Conservation (phyloP, 92 coral and sea anemone genomes). For the Galaxea fascicularis region DNA sequence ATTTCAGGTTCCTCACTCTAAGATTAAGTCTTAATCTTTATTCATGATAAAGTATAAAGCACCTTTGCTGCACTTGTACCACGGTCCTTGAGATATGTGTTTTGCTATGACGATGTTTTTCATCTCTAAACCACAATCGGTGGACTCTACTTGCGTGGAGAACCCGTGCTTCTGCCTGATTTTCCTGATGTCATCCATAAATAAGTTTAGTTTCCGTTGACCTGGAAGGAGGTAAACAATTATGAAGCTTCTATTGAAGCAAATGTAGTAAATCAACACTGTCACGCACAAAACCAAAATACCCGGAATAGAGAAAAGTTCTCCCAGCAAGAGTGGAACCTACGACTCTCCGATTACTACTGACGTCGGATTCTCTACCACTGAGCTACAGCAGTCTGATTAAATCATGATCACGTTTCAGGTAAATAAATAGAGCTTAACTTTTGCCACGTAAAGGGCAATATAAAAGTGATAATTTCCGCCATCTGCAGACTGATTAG, state of each 20-base stretch:
- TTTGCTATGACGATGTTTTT: conserved; percentile 73
- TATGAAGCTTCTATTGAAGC: no score
- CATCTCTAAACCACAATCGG: conserved; percentile 25
- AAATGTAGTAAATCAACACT: no score
- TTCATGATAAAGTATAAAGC: not conserved
- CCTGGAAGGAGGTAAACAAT: not conserved
- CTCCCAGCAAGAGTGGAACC: no score
- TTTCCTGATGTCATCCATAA: conserved; percentile 13
- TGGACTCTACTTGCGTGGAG: not conserved
- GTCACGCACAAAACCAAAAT: no score
- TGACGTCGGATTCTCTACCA: no score
- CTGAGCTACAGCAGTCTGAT: no score
- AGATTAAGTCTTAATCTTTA: not conserved
- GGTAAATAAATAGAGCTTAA: no score
- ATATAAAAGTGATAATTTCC: not conserved
- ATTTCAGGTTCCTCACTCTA: not conserved
- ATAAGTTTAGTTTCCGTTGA: not conserved
- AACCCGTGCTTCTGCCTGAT: not conserved
- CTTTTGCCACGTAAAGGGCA: no score
- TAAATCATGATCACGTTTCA: no score
- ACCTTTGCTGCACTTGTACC: conserved; percentile 93
- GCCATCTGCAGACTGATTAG: no score
- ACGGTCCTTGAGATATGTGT: conserved; percentile 78
- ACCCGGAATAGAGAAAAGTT: not conserved
- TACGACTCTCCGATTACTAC: no score